Base-by-base conservation (phyloP, 2,888 invertebrate genomes). In the Dynastes hyllus region DNA sequence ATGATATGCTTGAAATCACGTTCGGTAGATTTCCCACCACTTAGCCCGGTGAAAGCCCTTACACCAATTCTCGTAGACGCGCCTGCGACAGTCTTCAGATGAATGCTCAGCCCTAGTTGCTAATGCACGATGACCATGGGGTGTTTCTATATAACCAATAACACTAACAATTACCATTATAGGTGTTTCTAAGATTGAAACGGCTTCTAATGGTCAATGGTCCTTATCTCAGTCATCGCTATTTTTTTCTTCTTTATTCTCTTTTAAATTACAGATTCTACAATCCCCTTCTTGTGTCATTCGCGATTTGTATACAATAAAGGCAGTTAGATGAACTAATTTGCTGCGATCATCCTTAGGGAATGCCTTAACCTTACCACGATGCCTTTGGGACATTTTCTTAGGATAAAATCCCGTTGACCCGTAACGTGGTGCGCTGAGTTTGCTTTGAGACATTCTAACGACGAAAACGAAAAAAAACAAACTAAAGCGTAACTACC, bases 251-350 rank as follows among this genome's bases (percentile, higher is more conserved):
- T 22, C 22, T 22, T 22, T 22, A 22, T 22, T 22, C 22, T 22
- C 1, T 22, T 22, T 22, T 22, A 22, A 22, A 22, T 22, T 22
- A 22, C 22, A 22, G 22, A 22, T 22, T 22, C 99, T 32, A 99
- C 98, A 80, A 99, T 97, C 91, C 99, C 99, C 91, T 99, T 99
- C 91, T 99, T 99, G 92, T 99, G 98, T 98, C 99, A 99, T 99
- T 89, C 99, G 99, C 88, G 99, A 98, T 90, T 99, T 99, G 91
- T 98, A 99, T 80, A 96, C 98, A 86, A 99, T 93, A 89, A 99
- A 99, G 69, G 98, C 97, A 0, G 99, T 99, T 81, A 99, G 92
- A 91, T 99, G 98, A 2, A 99, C 97, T 63, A 99, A 99, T 90
- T 99, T 99, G 86, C 92, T 94, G 45, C 95, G 91, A 89, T 99